Percentiles rank a stretch among this genome's conserved stretches.
These are phyloP conservation scores for Augiades crinisus DNA, from an alignment of 2,888 invertebrate genomes.

Conservation along the genomic window DNA sequence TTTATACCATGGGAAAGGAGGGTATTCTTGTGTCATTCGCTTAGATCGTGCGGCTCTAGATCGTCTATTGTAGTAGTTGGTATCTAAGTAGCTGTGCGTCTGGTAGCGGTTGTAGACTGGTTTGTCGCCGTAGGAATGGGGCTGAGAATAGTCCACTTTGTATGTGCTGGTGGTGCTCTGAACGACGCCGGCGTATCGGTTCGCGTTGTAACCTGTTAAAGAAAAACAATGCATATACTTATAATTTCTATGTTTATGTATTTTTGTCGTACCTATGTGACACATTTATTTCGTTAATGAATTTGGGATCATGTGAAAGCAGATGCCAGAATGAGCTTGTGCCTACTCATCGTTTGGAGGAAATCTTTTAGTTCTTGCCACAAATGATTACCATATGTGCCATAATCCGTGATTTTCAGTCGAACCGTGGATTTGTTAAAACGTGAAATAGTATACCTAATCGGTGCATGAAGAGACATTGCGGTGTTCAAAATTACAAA, in stretches of 20 bases:
- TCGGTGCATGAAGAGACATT: too few species aligned
- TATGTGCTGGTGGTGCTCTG: constrained; percentile 74
- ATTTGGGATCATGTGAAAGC: too few species aligned
- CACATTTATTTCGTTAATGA: too few species aligned
- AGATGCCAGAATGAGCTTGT: too few species aligned
- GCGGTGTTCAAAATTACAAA: too few species aligned
- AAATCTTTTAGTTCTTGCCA: too few species aligned
- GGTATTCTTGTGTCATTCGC: constrained; percentile 70
- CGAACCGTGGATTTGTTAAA: too few species aligned
- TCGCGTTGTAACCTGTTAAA: constrained; percentile 66
- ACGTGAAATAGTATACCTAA: too few species aligned
- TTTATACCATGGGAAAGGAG: constrained; percentile 90
- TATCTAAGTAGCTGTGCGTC: constrained; percentile 57
- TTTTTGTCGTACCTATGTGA: not conserved
- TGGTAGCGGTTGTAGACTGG: constrained; percentile 74
- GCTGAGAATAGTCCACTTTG: constrained; percentile 76
- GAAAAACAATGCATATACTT: constrained; percentile 14
- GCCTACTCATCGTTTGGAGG: too few species aligned
- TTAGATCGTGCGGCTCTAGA: constrained; percentile 62
- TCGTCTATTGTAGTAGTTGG: constrained; percentile 70
- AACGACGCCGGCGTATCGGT: constrained; percentile 59
- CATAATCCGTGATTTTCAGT: too few species aligned
- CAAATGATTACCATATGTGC: too few species aligned
- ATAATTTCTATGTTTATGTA: not conserved
- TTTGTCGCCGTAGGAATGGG: constrained; percentile 65